These are phyloP conservation scores for Phoxinus dragarum DNA, from an alignment of 2,797 vertebrate species.

Conservation along the genomic window DNA sequence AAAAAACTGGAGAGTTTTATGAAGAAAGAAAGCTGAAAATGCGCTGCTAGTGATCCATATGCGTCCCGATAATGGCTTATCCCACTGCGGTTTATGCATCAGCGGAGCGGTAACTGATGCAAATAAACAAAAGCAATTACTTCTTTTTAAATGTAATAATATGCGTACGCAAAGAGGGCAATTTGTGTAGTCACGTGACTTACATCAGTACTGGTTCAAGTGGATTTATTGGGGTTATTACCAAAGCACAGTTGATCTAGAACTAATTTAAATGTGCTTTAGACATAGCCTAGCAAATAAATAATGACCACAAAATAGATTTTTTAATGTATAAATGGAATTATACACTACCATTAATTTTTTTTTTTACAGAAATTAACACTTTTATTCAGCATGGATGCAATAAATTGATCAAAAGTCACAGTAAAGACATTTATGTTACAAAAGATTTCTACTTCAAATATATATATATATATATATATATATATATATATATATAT, in stretches of 20 bases:
- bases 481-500: background rate
- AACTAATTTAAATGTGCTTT: background rate
- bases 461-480: background rate
- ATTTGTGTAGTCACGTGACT: slow-evolving; percentile 1
- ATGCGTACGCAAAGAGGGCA: slow-evolving; percentile 10
- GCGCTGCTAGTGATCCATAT: background rate
- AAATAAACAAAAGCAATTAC: slow-evolving; percentile 29
- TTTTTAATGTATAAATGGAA: too few species aligned
- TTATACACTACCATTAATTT: background rate
- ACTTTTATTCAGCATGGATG: background rate
- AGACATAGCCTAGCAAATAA: background rate
- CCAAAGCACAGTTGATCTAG: background rate
- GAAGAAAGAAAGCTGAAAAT: slow-evolving; percentile 21
- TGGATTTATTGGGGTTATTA: background rate
- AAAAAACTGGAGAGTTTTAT: slow-evolving; percentile 6
- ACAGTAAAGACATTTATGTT: background rate
- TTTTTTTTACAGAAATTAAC: background rate
- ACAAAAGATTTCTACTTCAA: background rate
- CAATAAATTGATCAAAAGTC: background rate
- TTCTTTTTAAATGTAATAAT: slow-evolving; percentile 1
- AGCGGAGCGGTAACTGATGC: background rate
- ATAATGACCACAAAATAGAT: background rate
- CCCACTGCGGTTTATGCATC: background rate
- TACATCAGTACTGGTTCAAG: background rate
- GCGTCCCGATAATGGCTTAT: background rate